phyloP scores from a whole-genome alignment of 2,113 vertebrate genomes.

The Rafetus swinhoei region DNA sequence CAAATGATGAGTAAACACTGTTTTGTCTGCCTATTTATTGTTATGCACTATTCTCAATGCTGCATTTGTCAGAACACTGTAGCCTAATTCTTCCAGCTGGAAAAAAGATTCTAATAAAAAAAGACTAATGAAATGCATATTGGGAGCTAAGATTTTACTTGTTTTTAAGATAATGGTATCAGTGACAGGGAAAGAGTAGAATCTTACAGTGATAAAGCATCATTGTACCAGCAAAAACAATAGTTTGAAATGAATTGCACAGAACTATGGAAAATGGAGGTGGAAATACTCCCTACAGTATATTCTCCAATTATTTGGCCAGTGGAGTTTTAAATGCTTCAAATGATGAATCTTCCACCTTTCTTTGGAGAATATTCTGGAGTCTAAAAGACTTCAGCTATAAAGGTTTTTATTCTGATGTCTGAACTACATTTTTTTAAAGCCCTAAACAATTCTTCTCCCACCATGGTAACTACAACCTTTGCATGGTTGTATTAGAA shows the following conservation, averaged over 20 bases:
- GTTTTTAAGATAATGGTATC: conserved; percentile 36
- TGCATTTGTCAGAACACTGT: neutral
- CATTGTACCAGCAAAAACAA: neutral
- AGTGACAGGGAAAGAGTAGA: conserved; percentile 41
- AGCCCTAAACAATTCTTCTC: neutral
- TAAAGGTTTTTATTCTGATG: neutral
- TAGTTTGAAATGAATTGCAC: conserved; percentile 64
- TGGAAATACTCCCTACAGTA: conserved; percentile 38
- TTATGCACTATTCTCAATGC: neutral
- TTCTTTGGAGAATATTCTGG: conserved; percentile 37
- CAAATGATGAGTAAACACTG: neutral
- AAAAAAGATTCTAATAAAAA: neutral
- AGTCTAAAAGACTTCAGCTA: conserved; percentile 30
- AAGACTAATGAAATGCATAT: conserved; percentile 45
- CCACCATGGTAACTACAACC: neutral
- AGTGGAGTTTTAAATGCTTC: conserved; percentile 52
- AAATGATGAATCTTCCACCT: conserved; percentile 20
- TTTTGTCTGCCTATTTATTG: neutral
- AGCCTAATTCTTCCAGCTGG: neutral
- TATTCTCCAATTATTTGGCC: conserved; percentile 35
- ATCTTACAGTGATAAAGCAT: conserved; percentile 11
- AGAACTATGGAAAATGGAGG: conserved; percentile 58
- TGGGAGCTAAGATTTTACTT: conserved; percentile 17
- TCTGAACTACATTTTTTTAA: conserved; percentile 4
- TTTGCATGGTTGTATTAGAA: conserved; percentile 36